phyloP scores from a whole-genome alignment of 2,113 vertebrate species.

The Oncorhynchus masou region DNA sequence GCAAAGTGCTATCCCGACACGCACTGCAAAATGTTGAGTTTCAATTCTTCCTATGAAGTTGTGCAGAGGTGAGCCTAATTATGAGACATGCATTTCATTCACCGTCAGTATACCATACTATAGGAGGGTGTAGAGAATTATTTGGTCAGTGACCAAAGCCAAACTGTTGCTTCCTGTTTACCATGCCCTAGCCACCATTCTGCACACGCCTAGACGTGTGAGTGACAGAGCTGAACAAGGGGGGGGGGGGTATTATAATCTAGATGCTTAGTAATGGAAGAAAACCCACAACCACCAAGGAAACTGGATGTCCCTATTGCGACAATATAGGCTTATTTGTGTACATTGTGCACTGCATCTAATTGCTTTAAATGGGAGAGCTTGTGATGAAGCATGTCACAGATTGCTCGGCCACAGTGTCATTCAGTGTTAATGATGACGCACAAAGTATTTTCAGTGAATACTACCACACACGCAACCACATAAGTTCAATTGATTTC shows the following conservation, averaged over 20 bases:
- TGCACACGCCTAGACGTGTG: background rate
- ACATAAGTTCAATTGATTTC: too few relatives aligned
- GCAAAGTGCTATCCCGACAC: too few relatives aligned
- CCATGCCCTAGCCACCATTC: background rate
- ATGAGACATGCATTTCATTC: too few relatives aligned
- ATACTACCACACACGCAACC: too few relatives aligned
- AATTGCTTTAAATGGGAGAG: conserved; percentile 22
- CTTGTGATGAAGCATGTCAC: background rate
- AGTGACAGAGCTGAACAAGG: background rate
- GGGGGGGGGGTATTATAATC: background rate
- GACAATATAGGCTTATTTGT: conserved; percentile 54
- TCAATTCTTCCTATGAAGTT: too few relatives aligned
- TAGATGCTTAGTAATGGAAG: conserved; percentile 13
- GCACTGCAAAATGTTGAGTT: too few relatives aligned
- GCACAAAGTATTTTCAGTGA: too few relatives aligned
- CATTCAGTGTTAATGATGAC: too few relatives aligned
- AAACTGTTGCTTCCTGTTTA: background rate
- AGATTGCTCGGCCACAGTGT: too few relatives aligned
- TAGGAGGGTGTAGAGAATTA: background rate
- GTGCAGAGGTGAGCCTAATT: too few relatives aligned
- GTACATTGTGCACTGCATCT: conserved; percentile 54
- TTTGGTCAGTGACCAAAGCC: background rate
- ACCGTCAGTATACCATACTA: background rate
- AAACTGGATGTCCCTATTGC: conserved; percentile 44
- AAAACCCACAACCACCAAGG: conserved; percentile 26